Evolutionary conservation across 2,888 invertebrate genomes (phyloP).

Genomic region (Atethmia centrago): DNA sequence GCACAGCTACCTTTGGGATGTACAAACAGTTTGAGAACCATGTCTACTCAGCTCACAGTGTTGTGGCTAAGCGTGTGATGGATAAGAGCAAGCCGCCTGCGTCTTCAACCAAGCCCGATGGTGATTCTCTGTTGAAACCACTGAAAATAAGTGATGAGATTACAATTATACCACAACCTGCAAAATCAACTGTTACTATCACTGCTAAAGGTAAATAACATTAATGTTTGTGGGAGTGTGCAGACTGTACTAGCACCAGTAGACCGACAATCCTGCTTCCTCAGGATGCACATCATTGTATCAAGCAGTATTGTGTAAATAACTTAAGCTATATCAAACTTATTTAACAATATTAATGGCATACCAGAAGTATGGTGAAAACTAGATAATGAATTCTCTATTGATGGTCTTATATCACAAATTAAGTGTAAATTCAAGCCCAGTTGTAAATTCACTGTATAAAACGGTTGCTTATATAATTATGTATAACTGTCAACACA

Average conservation of each 20-base stretch:
- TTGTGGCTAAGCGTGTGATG: conserved; percentile 96
- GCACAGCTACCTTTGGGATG: conserved; percentile 98
- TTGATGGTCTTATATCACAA: conserved; percentile 81
- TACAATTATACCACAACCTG: conserved; percentile 97
- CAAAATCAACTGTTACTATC: conserved; percentile 88
- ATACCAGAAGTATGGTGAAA: conserved; percentile 80
- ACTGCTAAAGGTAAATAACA: conserved; percentile 88
- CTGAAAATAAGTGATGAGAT: conserved; percentile 97
- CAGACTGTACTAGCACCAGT: conserved; percentile 68
- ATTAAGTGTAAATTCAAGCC: conserved; percentile 66
- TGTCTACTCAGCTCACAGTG: conserved; percentile 98
- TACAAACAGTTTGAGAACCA: conserved; percentile 99
- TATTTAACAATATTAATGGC: conserved; percentile 80
- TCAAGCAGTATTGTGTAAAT: conserved; percentile 88
- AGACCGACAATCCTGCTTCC: conserved; percentile 71
- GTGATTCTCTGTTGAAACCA: conserved; percentile 94
- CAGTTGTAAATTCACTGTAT: conserved; percentile 84
- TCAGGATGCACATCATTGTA: conserved; percentile 78
- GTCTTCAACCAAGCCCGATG: conserved; percentile 77
- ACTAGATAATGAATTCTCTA: conserved; percentile 78
- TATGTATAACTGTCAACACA: conserved; percentile 68
- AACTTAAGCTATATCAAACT: conserved; percentile 78
- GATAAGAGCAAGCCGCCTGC: conserved; percentile 92
- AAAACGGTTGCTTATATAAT: conserved; percentile 60
- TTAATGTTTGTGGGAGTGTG: conserved; percentile 72